Conservation (phyloP, 2,113 vertebrate genomes). For the Periophthalmodon schlosseri region DNA sequence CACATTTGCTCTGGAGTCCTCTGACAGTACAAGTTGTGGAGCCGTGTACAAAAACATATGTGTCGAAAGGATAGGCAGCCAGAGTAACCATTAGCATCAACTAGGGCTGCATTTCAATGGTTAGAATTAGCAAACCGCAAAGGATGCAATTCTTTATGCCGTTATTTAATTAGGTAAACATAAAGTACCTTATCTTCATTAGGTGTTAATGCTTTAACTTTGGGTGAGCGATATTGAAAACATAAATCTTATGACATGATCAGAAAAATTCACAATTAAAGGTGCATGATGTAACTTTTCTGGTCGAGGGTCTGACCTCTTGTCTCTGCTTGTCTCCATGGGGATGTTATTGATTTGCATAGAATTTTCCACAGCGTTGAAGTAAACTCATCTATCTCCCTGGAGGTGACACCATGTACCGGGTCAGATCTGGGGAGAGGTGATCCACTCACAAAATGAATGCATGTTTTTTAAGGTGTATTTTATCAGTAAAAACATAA, state of each 20-base stretch:
- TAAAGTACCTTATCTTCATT: too few relatives aligned
- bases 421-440: conserved; percentile 1
- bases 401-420: background rate
- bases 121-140: background rate
- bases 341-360: too few relatives aligned
- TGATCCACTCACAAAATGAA: background rate
- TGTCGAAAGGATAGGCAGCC: background rate
- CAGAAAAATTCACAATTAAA: too few relatives aligned
- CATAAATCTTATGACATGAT: too few relatives aligned
- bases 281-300: too few relatives aligned
- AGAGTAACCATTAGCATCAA: background rate
- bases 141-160: background rate
- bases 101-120: background rate
- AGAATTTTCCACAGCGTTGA: too few relatives aligned
- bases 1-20: conserved; percentile 43
- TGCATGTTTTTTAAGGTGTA: background rate
- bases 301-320: too few relatives aligned
- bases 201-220: too few relatives aligned
- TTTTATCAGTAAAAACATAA: background rate
- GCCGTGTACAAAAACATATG: background rate
- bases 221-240: too few relatives aligned
- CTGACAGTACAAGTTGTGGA: background rate
- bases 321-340: too few relatives aligned
- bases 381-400: too few relatives aligned
- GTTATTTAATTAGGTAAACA: background rate